A percentile compares a stretch with the other conserved stretches of the same genome.
Evolutionary conservation across 2,888 invertebrate species (phyloP).

Genomic region (Papilio gigon): DNA sequence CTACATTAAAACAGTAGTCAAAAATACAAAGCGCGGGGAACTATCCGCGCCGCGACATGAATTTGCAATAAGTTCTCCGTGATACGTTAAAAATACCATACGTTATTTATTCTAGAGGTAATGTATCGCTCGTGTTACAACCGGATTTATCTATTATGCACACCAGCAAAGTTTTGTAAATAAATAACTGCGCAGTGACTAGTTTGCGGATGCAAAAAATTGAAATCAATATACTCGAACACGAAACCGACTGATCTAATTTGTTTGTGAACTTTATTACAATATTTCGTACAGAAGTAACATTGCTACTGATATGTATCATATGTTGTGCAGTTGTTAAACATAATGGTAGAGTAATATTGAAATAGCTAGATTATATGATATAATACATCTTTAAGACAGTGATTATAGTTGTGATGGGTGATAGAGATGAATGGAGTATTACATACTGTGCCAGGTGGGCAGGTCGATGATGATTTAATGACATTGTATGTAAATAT

Average conservation of each 20-base stretch:
- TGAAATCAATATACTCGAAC: slow-evolving; percentile 39
- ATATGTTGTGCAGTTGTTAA: no score
- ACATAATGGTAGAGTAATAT: no score
- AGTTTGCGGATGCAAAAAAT: slow-evolving; percentile 44
- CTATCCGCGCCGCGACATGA: slow-evolving; percentile 44
- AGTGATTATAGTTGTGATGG: no score
- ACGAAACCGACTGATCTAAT: background rate
- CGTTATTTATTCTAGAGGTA: slow-evolving; percentile 50
- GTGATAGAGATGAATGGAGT: no score
- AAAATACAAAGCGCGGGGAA: slow-evolving; percentile 36
- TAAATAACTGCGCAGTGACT: slow-evolving; percentile 43
- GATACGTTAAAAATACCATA: slow-evolving; percentile 50
- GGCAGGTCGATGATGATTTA: no score
- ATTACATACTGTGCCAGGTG: no score
- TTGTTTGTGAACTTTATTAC: background rate
- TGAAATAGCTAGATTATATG: no score
- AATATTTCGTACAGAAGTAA: background rate
- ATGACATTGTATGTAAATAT: no score
- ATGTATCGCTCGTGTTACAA: slow-evolving; percentile 42
- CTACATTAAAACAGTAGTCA: slow-evolving; percentile 41
- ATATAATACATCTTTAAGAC: no score
- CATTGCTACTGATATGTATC: background rate
- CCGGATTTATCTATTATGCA: slow-evolving; percentile 43
- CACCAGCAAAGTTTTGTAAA: slow-evolving; percentile 43
- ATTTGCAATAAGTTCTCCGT: slow-evolving; percentile 44